Evolutionary conservation across 2,888 invertebrate species (phyloP), one percentile per base, ranked within the genome.

Genomic region (Caenorhabditis doughertyi): DNA sequence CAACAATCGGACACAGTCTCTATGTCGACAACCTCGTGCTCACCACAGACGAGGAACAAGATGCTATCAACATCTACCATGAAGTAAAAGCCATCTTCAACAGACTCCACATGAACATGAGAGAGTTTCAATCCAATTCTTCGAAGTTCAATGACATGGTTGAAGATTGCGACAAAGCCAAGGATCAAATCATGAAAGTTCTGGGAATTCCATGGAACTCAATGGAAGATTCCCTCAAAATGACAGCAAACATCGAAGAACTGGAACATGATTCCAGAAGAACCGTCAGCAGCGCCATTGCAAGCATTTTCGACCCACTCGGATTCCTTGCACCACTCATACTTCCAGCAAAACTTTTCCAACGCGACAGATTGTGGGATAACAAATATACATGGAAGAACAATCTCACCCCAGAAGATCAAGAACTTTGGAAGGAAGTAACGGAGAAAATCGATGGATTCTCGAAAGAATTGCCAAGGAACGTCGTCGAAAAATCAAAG

Each of bases 11-110:
- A 18, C 18, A 11, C 16, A 72, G 85, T 27, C 39, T 85, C 5
- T 86, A 87, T 55, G 87, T 87, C 0, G 87, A 86, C 67, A 86
- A 86, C 35, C n/a, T 86, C 2, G 42, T 87, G 2, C 13, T 68
- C n/a, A 73, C 85, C 1, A 32, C 73, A 0, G 29, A 70, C 5
- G 62, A 9, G 18, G 23, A 44, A 3, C 27, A 60, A 3, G 27
- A 60, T n/a, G n/a, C 21, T 35, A 0, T 25, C 1, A 27, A 9
- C 18, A 29, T 11, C 51, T 84, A 83, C 47, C 0, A 21, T 2
- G 11, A 42, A 1, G 7, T 58, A 23, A 86, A 80, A 42, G 13
- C 35, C 1, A 53, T 71, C 13, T 82, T 86, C 64, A 8, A 35
- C 11, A 42, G 60, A 7, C 51, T 67, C 29, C 25, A 51, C 0